Evolutionary conservation across 2,797 vertebrate species (phyloP), one percentile per base, ranked within the genome.

Genomic region (Semaprochilodus insignis): DNA sequence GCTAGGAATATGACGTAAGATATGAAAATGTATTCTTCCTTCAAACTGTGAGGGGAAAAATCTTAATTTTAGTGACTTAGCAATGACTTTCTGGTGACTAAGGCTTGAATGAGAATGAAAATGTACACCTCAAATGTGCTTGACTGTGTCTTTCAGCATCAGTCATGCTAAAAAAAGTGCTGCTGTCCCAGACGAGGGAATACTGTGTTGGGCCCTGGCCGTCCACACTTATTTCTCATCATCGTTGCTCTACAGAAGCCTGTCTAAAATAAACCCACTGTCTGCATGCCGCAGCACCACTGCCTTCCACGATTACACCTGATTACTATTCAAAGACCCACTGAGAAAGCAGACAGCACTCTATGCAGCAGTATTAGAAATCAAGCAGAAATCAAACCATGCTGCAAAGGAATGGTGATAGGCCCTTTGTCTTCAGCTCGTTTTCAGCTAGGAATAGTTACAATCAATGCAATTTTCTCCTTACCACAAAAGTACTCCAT

Each of bases 301-400:
- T 69, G 34, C 19, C 34, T 19, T 44, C 36, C 66, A 69, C 66
- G 34, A 36, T 36, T 36, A 21, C 17, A 21, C 63, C 36, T 66
- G 16, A 66, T 65, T 66, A 66, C 31, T 66, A 21, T 34, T 34
- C 31, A 36, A 66, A 17, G 19, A 17, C 27, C 31, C 16, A 8
- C 36, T 66, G 27, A 16, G 62, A 16, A 15, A 5, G 17, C 63
- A 36, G 60, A 63, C 25, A 63, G 60, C 63, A 21, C 62, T 65
- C 14, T 31, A 6, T 6, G n/a, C 59, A 62, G 25, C 11, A 25
- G 11, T 62, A 25, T 62, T 23, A 27, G 13, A 27, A 14, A 14
- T 63, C 25, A 16, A 6, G 70, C 83, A 80, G 88, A 92, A 94
- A 94, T 95, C 48, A 63, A 90, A 92, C 95, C 93, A 94, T 90